Conservation (phyloP, 2,888 invertebrate species). For the Apamea epomidion region DNA sequence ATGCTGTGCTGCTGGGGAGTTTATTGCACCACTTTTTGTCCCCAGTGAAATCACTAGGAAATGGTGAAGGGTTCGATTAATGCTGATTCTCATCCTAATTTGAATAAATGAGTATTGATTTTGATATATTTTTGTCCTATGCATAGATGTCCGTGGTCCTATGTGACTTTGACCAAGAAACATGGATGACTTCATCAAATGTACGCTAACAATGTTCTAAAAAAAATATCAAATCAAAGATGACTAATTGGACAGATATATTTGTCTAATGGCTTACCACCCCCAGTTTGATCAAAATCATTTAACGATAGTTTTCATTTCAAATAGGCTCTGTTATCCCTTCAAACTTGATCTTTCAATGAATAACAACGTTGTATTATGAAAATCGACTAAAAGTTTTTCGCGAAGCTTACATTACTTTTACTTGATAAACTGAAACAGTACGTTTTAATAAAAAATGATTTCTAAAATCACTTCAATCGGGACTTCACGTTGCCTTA, state of each 20-base stretch:
- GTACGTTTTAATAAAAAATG: neutral
- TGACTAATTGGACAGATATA: neutral
- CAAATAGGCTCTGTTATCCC: conserved; percentile 1
- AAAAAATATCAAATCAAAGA: neutral
- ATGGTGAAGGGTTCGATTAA: neutral
- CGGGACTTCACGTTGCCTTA: neutral
- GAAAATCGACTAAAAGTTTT: neutral
- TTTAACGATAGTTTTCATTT: neutral
- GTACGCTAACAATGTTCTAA: too few relatives aligned
- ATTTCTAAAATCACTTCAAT: neutral
- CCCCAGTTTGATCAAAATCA: neutral
- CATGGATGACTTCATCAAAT: neutral
- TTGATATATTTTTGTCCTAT: neutral
- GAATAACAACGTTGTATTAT: conserved; percentile 1
- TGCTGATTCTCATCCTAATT: neutral
- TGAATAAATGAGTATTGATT: too few relatives aligned
- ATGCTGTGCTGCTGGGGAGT: too few relatives aligned
- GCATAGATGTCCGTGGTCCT: too few relatives aligned
- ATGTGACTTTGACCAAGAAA: neutral
- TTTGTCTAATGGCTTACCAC: neutral
- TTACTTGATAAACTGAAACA: neutral
- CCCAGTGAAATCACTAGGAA: neutral
- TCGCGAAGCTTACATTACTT: neutral
- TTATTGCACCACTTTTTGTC: neutral
- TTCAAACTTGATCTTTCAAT: neutral